phyloP scores from a whole-genome alignment of 2,888 invertebrate species.

The Hylaea fasciaria region DNA sequence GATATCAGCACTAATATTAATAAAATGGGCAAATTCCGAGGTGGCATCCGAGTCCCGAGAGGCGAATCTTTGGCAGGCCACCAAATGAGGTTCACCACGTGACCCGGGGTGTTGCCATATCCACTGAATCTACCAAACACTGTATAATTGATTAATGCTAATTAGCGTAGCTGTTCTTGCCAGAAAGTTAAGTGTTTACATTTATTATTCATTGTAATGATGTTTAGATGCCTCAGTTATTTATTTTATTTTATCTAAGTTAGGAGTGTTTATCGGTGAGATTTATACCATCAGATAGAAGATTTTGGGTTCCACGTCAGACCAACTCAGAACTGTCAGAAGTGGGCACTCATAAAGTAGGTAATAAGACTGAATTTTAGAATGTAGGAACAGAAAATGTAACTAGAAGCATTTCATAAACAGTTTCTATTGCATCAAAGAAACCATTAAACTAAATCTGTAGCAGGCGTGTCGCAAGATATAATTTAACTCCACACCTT shows the following conservation, averaged over 20 bases:
- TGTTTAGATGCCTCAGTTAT: too few relatives aligned
- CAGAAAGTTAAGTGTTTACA: conserved; percentile 36
- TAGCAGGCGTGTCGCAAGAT: conserved; percentile 27
- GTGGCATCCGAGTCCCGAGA: conserved; percentile 50
- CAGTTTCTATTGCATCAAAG: neutral
- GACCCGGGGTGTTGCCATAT: conserved; percentile 50
- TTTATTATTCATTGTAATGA: conserved; percentile 12
- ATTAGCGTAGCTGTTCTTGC: conserved; percentile 57
- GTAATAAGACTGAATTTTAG: too few relatives aligned
- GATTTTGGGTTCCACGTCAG: too few relatives aligned
- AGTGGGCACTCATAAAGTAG: too few relatives aligned
- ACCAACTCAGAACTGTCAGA: too few relatives aligned
- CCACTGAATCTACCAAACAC: conserved; percentile 48
- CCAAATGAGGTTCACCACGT: conserved; percentile 58
- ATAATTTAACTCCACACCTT: conserved; percentile 30
- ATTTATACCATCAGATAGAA: too few relatives aligned
- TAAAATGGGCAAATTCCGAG: conserved; percentile 54
- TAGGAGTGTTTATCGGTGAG: too few relatives aligned
- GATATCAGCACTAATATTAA: conserved; percentile 49
- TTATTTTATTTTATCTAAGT: too few relatives aligned
- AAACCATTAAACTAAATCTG: conserved; percentile 10
- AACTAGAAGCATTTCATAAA: neutral
- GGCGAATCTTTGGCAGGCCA: conserved; percentile 61
- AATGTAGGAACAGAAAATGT: neutral
- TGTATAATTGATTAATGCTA: conserved; percentile 66